Evolutionary conservation across 2,888 invertebrate genomes (phyloP).

Genomic region (Volucella zonaria): DNA sequence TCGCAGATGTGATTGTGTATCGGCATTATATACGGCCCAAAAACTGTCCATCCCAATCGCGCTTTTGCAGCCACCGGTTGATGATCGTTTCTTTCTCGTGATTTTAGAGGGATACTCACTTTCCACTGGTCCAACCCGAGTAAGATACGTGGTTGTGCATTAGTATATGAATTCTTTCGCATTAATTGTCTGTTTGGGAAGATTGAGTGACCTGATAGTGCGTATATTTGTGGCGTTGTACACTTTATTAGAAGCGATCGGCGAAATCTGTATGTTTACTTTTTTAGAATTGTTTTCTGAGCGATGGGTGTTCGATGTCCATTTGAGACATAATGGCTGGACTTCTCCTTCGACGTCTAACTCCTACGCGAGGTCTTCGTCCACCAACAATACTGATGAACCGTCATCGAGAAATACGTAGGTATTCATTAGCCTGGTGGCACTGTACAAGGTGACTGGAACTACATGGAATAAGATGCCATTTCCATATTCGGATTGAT

Average conservation of each 20-base stretch:
- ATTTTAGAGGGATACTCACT: slow-evolving; percentile 6
- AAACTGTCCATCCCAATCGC: slow-evolving; percentile 26
- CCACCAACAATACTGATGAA: slow-evolving; percentile 69
- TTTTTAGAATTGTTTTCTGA: not conserved
- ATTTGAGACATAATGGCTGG: slow-evolving; percentile 57
- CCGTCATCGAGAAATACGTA: slow-evolving; percentile 71
- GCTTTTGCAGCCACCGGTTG: slow-evolving; percentile 27
- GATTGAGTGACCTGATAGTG: slow-evolving; percentile 4
- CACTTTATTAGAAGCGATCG: not conserved
- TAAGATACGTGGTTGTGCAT: slow-evolving; percentile 22
- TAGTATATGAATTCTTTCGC: slow-evolving; percentile 4
- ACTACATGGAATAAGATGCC: slow-evolving; percentile 53
- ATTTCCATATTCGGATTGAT: slow-evolving; percentile 9
- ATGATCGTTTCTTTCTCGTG: slow-evolving; percentile 8
- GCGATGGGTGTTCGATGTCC: no score
- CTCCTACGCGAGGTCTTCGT: slow-evolving; percentile 52
- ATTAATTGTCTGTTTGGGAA: slow-evolving; percentile 14
- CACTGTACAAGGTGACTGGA: slow-evolving; percentile 60
- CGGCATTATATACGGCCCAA: not conserved
- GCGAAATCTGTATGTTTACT: not conserved
- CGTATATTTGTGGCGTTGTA: not conserved
- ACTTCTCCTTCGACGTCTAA: slow-evolving; percentile 54
- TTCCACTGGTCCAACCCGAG: slow-evolving; percentile 34
- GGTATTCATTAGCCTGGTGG: slow-evolving; percentile 46
- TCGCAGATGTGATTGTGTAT: slow-evolving; percentile 21